Evolutionary conservation across 2,888 invertebrate genomes (phyloP), one percentile per base, ranked within the genome.

Genomic region (Agonopterix heracliana): DNA sequence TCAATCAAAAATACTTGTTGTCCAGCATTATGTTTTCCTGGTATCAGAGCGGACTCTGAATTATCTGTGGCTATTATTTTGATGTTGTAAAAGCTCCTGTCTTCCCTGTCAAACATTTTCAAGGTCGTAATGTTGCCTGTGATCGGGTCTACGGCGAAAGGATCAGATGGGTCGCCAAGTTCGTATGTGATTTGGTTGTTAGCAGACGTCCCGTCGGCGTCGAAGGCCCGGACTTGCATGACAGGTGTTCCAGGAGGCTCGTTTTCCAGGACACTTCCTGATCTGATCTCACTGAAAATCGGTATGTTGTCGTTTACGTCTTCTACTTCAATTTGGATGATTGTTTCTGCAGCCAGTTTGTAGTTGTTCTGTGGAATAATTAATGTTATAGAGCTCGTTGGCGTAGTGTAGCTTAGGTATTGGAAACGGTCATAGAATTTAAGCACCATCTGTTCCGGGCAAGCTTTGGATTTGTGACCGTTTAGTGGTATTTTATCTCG

Each of bases 241-340:
- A 97, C 97, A 9, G 93, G 93, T 4, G 95, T 95, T 2, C 96
- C 96, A 0, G 91, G 85, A 0, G 91, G 91, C 71, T 96, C 96
- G 69, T 97, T 96, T 84, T 97, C 97, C 53, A 95, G 81, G 3
- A 97, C 96, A 61, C 93, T 94, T 1, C 96, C 96, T 11, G 92
- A 92, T 64, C 93, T 91, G 10, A 94, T 91, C 75, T 96, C 95
- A 44, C 94, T 93, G 68, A 98, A 97, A 60, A 92, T 92, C 0
- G 94, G 98, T 59, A 95, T 94, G 68, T 96, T 96, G 73, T 98
- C 98, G 69, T 98, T 98, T 0, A 96, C 96, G 73, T 98, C 97
- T 68, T 92, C 90, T 1, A 98, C 91, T 75, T 93, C 91, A 35
- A 98, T 93, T 63, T 92, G 92, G 46, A 96, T 90, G 48, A 92